Evolutionary conservation across 92 coral and sea anemone genomes (phyloP).

Genomic region (Heteractis magnifica): DNA sequence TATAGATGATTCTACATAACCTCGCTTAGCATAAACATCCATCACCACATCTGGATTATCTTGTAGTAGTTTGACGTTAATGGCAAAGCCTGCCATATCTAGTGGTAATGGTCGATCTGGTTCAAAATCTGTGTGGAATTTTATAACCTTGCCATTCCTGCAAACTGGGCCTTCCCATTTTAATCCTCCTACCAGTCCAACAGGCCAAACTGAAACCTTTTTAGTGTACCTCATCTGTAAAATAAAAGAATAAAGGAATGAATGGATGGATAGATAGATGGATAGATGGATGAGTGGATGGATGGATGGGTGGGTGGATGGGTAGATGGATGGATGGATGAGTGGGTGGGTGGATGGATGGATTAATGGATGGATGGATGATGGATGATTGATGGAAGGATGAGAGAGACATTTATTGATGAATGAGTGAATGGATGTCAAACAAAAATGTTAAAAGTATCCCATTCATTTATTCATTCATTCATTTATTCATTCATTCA

Average conservation of each 20-base stretch:
- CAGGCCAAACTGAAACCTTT: conserved; percentile 93
- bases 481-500: too few species aligned
- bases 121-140: conserved; percentile 75
- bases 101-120: conserved; percentile 86
- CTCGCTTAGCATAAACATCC: conserved; percentile 75
- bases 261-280: neutral
- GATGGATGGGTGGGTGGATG: too few species aligned
- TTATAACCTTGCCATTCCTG: conserved; percentile 70
- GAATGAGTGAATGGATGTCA: too few species aligned
- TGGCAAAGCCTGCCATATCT: conserved; percentile 98
- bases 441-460: too few species aligned
- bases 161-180: conserved; percentile 98
- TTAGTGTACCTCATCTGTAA: conserved; percentile 86
- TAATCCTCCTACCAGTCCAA: conserved; percentile 88
- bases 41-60: conserved; percentile 79
- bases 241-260: neutral
- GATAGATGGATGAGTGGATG: too few species aligned
- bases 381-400: too few species aligned
- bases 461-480: too few species aligned
- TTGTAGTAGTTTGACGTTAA: conserved; percentile 66
- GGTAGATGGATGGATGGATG: too few species aligned
- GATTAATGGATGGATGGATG: too few species aligned
- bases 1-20: conserved; percentile 89
- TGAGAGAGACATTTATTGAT: too few species aligned
- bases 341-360: too few species aligned